Evolutionary conservation across 64 coral and sea anemone species (phyloP).

Genomic region (Actinia equina): DNA sequence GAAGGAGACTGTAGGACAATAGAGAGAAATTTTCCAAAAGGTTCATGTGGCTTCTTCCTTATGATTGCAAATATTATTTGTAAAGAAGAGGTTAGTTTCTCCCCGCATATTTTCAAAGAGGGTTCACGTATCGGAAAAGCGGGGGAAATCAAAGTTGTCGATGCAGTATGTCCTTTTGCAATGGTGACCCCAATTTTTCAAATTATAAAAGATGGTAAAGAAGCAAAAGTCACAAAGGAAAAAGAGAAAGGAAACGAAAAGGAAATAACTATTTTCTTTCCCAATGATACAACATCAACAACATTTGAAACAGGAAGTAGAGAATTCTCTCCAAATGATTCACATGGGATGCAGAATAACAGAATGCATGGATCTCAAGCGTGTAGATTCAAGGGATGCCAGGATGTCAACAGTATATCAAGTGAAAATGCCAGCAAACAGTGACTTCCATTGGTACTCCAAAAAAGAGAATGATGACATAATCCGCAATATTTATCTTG

Average conservation of each 20-base stretch:
- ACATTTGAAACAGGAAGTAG: neutral
- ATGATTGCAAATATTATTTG: constrained; percentile 60
- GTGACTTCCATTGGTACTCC: constrained; percentile 25
- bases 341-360: neutral
- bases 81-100: neutral
- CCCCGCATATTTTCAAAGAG: constrained; percentile 50
- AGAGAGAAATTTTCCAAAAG: constrained; percentile 49
- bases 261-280: neutral
- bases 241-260: neutral
- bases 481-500: neutral
- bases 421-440: neutral
- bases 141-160: neutral
- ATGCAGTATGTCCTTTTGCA: neutral
- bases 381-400: neutral
- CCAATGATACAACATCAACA: neutral
- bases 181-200: neutral
- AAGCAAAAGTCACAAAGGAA: neutral
- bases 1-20: constrained; percentile 52
- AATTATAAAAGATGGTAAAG: neutral
- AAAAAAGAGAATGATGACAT: neutral
- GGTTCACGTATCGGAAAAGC: too few species aligned
- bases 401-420: neutral
- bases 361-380: neutral
- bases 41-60: constrained; percentile 48
- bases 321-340: neutral